These are phyloP conservation scores for Malacoraja senta DNA, from an alignment of 2,797 vertebrate genomes.

Conservation along the genomic window DNA sequence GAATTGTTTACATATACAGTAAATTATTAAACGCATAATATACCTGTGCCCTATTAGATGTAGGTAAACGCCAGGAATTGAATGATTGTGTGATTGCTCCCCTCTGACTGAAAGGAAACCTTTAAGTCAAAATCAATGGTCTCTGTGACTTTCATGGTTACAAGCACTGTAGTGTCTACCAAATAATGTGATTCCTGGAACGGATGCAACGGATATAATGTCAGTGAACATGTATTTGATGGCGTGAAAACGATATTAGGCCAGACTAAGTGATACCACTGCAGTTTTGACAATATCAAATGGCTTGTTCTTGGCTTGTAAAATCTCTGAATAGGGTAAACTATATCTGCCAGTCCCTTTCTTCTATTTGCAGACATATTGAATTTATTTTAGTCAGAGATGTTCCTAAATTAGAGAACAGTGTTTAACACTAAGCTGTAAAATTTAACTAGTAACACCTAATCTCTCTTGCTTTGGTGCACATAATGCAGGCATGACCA, in stretches of 20 bases:
- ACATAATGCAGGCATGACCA: too few species aligned
- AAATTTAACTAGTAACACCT: too few species aligned
- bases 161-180: slow-evolving; percentile 1
- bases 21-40: neutral
- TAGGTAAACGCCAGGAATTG: neutral
- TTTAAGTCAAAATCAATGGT: slow-evolving; percentile 26
- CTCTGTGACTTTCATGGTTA: slow-evolving; percentile 9
- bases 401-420: neutral
- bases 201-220: neutral
- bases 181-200: neutral
- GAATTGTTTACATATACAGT: neutral
- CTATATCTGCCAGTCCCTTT: neutral
- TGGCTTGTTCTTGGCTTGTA: neutral
- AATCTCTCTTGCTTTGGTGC: too few species aligned
- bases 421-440: neutral
- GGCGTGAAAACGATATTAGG: neutral
- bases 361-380: neutral
- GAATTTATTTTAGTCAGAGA: neutral
- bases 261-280: neutral
- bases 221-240: slow-evolving; percentile 17
- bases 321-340: neutral
- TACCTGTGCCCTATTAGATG: neutral
- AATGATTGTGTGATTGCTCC: neutral
- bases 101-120: neutral
- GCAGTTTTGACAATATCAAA: neutral